Evolutionary conservation across 2,113 vertebrate species (phyloP).

Genomic region (Hippocampus zosterae): DNA sequence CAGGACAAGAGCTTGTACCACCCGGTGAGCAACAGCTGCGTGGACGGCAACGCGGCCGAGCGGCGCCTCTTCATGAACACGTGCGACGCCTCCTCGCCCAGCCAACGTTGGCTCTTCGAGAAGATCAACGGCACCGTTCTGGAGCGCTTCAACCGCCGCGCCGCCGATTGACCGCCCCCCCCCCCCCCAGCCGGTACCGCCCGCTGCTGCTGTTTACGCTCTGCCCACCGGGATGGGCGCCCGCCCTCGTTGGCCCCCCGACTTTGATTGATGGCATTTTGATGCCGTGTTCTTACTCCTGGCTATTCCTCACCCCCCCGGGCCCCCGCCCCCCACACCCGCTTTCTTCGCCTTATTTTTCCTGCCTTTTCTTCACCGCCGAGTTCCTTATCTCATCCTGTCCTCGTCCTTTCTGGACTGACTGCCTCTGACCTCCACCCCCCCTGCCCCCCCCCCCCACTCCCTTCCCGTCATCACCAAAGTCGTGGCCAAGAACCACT

Average conservation of each 20-base stretch:
- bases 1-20: constrained; percentile 64
- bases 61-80: constrained; percentile 60
- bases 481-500: too few relatives aligned
- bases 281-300: not conserved
- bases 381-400: too few relatives aligned
- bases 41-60: constrained; percentile 52
- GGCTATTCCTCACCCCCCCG: not conserved
- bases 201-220: not conserved
- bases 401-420: too few relatives aligned
- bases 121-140: constrained; percentile 60
- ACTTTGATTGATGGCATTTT: constrained; percentile 9
- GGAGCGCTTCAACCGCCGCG: constrained; percentile 52
- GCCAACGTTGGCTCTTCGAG: constrained; percentile 63
- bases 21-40: constrained; percentile 62
- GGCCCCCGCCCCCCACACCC: constrained; percentile 3
- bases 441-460: too few relatives aligned
- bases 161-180: constrained; percentile 17
- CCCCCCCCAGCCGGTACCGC: not conserved
- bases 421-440: too few relatives aligned
- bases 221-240: not conserved
- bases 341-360: too few relatives aligned
- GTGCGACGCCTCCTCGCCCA: constrained; percentile 43
- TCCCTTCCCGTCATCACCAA: too few relatives aligned
- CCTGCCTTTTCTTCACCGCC: too few relatives aligned
- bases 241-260: not conserved